Conservation (phyloP, 2,113 vertebrate species). For the Mellivora capensis region DNA sequence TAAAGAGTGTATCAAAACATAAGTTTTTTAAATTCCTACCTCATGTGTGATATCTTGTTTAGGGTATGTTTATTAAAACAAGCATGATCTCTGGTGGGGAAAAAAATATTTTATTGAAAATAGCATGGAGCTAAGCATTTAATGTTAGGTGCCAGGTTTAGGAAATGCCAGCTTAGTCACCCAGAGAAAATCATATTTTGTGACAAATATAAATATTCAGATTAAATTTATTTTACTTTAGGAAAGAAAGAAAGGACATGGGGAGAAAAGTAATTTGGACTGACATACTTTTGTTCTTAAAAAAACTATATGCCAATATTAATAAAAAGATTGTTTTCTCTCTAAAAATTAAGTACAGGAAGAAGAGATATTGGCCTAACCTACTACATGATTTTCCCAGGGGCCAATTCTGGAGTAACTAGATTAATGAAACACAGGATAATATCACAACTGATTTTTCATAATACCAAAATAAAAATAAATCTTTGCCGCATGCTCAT, state of each 20-base stretch:
- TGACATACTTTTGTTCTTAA: neutral
- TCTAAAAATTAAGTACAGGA: neutral
- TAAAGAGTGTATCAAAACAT: neutral
- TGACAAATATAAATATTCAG: conserved; percentile 18
- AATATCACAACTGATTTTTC: neutral
- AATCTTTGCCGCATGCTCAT: neutral
- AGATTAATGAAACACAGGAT: neutral
- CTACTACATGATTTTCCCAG: neutral
- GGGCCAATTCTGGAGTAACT: neutral
- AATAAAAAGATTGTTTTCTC: neutral
- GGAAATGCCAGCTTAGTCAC: neutral
- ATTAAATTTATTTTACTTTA: neutral
- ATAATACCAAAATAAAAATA: conserved; percentile 33
- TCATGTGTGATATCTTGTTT: conserved; percentile 4
- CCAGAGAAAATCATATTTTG: neutral
- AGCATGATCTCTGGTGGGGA: neutral
- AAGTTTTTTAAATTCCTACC: conserved; percentile 26
- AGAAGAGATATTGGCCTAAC: neutral
- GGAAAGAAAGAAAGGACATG: neutral
- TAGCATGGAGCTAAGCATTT: neutral
- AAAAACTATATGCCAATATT: neutral
- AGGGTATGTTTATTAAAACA: conserved; percentile 9
- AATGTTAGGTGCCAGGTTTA: neutral
- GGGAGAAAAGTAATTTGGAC: neutral
- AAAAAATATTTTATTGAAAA: neutral